Percentiles rank a stretch among this genome's conserved stretches.
Evolutionary conservation across 2,888 invertebrate species (phyloP).

Genomic region (Laspeyria flexula): DNA sequence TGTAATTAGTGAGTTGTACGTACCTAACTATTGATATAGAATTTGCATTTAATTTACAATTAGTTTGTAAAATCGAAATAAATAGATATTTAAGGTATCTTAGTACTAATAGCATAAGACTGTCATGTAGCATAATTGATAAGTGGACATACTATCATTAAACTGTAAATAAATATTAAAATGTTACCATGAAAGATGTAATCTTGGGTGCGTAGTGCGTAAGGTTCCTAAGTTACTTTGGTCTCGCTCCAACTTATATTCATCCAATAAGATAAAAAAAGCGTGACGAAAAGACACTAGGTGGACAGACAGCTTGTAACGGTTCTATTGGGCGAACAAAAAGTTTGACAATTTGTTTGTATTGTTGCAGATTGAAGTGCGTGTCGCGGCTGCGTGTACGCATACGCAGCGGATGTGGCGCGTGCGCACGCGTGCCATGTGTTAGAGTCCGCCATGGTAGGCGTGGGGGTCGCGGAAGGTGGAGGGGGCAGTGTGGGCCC

Average conservation of each 20-base stretch:
- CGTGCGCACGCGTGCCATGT: constrained; percentile 70
- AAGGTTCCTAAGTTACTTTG: constrained; percentile 13
- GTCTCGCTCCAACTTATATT: constrained; percentile 23
- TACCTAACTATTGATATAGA: too few relatives aligned
- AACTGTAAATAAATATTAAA: too few relatives aligned
- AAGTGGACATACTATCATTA: too few relatives aligned
- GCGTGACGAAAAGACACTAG: constrained; percentile 40
- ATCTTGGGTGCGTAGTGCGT: neutral
- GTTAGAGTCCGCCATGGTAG: constrained; percentile 77
- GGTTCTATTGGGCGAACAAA: constrained; percentile 16
- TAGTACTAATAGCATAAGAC: too few relatives aligned
- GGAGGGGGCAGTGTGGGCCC: constrained; percentile 73
- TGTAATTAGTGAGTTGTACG: too few relatives aligned
- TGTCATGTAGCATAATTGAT: too few relatives aligned
- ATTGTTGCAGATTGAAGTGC: constrained; percentile 67
- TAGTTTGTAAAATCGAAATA: too few relatives aligned
- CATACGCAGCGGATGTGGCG: constrained; percentile 65
- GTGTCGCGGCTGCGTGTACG: constrained; percentile 52
- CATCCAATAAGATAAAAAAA: constrained; percentile 33
- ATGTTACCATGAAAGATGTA: too few relatives aligned
- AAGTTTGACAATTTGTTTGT: constrained; percentile 14
- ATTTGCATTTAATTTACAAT: too few relatives aligned
- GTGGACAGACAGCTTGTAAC: constrained; percentile 37
- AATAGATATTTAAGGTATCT: too few relatives aligned
- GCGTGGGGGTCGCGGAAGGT: constrained; percentile 81